Conservation (phyloP, 2,797 vertebrate species). For the Melanotaenia boesemani region DNA sequence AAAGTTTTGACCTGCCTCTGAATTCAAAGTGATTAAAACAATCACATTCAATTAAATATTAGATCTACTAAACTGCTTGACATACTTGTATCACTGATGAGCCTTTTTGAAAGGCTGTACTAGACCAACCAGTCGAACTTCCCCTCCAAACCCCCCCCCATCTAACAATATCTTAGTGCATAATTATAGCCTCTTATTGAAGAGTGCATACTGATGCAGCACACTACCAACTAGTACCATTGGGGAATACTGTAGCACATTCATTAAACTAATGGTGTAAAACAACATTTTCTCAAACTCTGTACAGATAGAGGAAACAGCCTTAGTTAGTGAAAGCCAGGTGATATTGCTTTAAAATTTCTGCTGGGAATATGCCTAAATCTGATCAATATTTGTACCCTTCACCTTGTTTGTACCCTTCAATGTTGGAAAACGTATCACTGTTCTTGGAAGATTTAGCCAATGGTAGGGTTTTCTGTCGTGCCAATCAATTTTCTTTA, state of each 20-base stretch:
- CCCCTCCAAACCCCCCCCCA: constrained; percentile 17
- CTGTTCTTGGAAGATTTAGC: too few relatives aligned
- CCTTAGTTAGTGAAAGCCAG: not conserved
- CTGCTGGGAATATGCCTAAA: too few relatives aligned
- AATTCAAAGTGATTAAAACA: constrained; percentile 85
- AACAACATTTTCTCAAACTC: constrained; percentile 14
- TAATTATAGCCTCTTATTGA: constrained; percentile 80
- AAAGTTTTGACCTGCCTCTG: constrained; percentile 83
- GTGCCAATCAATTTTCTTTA: not conserved
- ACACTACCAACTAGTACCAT: constrained; percentile 54
- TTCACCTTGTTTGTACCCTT: too few relatives aligned
- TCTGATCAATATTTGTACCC: too few relatives aligned
- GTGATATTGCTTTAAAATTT: not conserved
- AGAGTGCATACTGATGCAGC: constrained; percentile 69
- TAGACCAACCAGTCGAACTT: constrained; percentile 50
- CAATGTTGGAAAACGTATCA: not conserved
- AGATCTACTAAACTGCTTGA: constrained; percentile 72
- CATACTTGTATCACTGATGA: constrained; percentile 59
- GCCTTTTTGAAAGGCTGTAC: constrained; percentile 57
- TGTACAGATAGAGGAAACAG: not conserved
- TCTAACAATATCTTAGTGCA: constrained; percentile 73
- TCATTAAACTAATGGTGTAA: constrained; percentile 17
- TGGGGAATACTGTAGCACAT: constrained; percentile 23
- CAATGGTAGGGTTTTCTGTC: not conserved
- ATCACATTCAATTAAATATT: constrained; percentile 85